Conservation (phyloP, 23 tunicate genomes). For the Ascidia mentula region DNA sequence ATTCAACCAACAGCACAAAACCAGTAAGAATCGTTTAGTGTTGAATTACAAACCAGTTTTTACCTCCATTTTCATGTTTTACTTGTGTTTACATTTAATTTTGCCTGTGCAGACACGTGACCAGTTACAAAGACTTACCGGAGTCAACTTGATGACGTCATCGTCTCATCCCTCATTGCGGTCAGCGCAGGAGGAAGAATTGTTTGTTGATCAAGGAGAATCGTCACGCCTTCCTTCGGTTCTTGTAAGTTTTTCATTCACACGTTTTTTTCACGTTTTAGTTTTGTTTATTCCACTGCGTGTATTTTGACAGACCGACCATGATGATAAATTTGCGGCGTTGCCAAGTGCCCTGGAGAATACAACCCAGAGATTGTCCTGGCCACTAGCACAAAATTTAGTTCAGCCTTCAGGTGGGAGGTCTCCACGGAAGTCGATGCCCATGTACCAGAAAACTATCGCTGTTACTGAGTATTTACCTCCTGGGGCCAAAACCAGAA, state of each 20-base stretch:
- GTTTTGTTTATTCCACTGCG: not conserved
- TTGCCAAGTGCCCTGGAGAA: conserved; percentile 31
- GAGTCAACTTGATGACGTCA: conserved; percentile 34
- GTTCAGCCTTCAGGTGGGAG: not conserved
- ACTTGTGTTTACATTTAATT: not conserved
- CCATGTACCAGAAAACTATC: conserved; percentile 85
- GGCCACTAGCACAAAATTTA: conserved; percentile 24
- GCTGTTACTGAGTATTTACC: conserved; percentile 88
- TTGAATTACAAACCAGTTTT: too few species aligned
- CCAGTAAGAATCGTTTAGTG: not conserved
- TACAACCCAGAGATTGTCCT: conserved; percentile 26
- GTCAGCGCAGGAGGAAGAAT: conserved; percentile 45
- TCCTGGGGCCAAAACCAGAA: conserved; percentile 18
- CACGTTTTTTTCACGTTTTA: not conserved
- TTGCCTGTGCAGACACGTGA: not conserved
- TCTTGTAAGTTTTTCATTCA: conserved; percentile 15
- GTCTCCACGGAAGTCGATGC: conserved; percentile 34
- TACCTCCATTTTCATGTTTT: not conserved
- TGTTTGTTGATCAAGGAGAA: not conserved
- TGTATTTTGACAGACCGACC: conserved; percentile 2
- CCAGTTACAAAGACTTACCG: not conserved
- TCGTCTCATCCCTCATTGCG: conserved; percentile 56
- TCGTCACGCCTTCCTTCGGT: conserved; percentile 34
- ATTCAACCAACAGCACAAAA: not conserved
- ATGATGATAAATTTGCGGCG: conserved; percentile 27